phyloP scores from a whole-genome alignment of 2,888 invertebrate species.

The Ophion ventricosus region DNA sequence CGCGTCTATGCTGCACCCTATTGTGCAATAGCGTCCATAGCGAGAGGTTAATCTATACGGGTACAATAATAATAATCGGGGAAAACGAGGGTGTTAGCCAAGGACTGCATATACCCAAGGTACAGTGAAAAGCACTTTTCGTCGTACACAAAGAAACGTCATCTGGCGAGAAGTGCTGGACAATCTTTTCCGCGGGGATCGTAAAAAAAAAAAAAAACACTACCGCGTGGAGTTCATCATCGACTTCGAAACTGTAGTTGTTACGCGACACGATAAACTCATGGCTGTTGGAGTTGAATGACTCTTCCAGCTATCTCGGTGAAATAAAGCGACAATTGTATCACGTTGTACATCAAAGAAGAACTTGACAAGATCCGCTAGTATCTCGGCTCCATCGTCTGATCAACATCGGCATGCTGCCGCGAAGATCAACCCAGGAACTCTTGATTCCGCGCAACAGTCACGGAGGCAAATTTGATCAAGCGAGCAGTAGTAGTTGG shows the following conservation, averaged over 20 bases:
- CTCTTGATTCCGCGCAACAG: constrained; percentile 44
- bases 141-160: constrained; percentile 50
- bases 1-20: not conserved
- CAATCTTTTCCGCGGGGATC: constrained; percentile 39
- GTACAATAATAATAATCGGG: constrained; percentile 33
- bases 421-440: constrained; percentile 10
- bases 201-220: too few species aligned
- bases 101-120: constrained; percentile 3
- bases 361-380: constrained; percentile 15
- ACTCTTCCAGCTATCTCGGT: not conserved
- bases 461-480: constrained; percentile 43
- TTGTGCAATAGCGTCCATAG: not conserved
- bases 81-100: constrained; percentile 9
- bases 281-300: constrained; percentile 1
- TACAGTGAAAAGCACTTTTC: constrained; percentile 63
- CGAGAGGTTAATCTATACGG: constrained; percentile 11
- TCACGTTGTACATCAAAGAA: constrained; percentile 35
- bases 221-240: constrained; percentile 48
- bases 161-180: constrained; percentile 39
- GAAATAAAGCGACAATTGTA: constrained; percentile 13
- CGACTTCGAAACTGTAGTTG: constrained; percentile 44
- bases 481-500: constrained; percentile 46
- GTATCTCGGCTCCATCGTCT: not conserved
- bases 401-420: constrained; percentile 6
- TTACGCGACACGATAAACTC: constrained; percentile 18